phyloP scores from a whole-genome alignment of 2,888 invertebrate species.

The Orchestes rusci region DNA sequence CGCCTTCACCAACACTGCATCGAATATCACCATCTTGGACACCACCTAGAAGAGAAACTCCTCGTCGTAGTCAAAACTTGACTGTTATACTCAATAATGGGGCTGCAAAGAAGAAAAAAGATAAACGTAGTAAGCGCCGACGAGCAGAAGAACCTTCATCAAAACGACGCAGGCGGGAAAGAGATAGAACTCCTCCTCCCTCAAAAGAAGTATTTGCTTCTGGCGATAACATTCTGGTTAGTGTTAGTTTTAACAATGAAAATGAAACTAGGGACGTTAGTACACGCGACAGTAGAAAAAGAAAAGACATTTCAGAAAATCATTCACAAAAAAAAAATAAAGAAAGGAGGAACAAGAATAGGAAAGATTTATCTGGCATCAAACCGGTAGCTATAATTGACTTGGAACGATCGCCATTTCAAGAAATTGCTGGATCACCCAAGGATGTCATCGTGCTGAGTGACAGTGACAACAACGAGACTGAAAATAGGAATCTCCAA shows the following conservation, averaged over 20 bases:
- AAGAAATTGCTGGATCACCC: constrained; percentile 74
- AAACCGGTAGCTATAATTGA: constrained; percentile 83
- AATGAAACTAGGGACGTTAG: constrained; percentile 41
- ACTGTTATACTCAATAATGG: constrained; percentile 54
- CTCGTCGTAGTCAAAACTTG: constrained; percentile 43
- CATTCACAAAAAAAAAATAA: constrained; percentile 34
- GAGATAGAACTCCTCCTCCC: constrained; percentile 52
- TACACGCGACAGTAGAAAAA: constrained; percentile 36
- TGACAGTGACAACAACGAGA: constrained; percentile 64
- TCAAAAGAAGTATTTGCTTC: constrained; percentile 89
- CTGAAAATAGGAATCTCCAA: constrained; percentile 36
- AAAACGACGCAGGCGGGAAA: constrained; percentile 40
- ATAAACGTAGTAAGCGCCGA: constrained; percentile 37
- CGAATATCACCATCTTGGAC: constrained; percentile 52
- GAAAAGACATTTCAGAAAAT: constrained; percentile 18
- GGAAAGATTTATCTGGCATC: constrained; percentile 40
- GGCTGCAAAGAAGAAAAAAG: constrained; percentile 40
- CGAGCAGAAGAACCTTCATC: constrained; percentile 26
- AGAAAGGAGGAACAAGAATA: constrained; percentile 41
- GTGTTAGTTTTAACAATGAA: constrained; percentile 81
- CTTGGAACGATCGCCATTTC: constrained; percentile 76
- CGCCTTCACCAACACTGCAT: constrained; percentile 46
- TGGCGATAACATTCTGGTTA: constrained; percentile 87
- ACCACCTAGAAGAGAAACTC: constrained; percentile 49
- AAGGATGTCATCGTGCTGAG: constrained; percentile 75